Conservation (phyloP, 2,113 vertebrate genomes). For the Accipiter cooperii region DNA sequence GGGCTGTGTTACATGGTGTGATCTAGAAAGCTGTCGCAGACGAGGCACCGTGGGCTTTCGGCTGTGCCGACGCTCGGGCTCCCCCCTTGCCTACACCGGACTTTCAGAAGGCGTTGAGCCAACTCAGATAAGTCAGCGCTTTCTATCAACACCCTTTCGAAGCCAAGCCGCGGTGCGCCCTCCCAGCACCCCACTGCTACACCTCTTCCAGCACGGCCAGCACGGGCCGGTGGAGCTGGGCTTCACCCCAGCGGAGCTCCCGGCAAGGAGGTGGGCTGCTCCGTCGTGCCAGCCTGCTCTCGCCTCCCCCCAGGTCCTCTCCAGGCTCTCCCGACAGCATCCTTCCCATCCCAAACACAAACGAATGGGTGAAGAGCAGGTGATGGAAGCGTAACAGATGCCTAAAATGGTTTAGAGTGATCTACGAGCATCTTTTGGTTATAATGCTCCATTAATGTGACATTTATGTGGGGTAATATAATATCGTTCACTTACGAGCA, state of each 20-base stretch:
- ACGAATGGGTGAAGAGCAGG: not conserved
- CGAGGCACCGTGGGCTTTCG: not conserved
- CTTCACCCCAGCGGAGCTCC: not conserved
- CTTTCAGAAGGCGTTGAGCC: not conserved
- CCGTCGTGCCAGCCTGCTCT: not conserved
- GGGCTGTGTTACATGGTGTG: slow-evolving; percentile 24
- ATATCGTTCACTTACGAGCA: not conserved
- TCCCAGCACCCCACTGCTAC: not conserved
- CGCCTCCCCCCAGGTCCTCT: not conserved
- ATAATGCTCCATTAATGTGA: slow-evolving; percentile 53
- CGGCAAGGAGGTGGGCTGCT: not conserved
- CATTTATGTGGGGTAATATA: slow-evolving; percentile 41
- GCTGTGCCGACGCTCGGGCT: not conserved
- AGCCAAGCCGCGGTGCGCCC: rapidly evolving
- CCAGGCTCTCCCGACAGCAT: not conserved
- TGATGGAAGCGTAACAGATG: slow-evolving; percentile 3
- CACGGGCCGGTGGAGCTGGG: not conserved
- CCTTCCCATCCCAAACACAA: slow-evolving; percentile 42
- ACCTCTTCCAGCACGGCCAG: not conserved
- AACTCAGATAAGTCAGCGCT: slow-evolving; percentile 10
- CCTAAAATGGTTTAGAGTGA: slow-evolving; percentile 42
- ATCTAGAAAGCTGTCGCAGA: slow-evolving; percentile 4
- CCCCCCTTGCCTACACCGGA: not conserved
- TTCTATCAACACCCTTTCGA: not conserved
- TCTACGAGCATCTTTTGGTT: slow-evolving; percentile 40